Conservation (phyloP, 2,888 invertebrate species). For the Myopa testacea region DNA sequence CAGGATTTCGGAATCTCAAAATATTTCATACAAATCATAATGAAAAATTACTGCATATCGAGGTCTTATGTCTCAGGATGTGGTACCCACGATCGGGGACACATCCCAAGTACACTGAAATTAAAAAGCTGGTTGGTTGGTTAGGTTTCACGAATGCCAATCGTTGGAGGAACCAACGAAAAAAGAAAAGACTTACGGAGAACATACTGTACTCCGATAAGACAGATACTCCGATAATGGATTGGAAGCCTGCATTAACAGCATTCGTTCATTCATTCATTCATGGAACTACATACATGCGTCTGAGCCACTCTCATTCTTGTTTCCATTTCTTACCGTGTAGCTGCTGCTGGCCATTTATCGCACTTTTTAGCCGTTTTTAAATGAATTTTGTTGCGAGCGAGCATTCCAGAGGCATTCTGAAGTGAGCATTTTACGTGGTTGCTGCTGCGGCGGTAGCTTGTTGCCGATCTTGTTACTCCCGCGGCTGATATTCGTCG, state of each 20-base stretch:
- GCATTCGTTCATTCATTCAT: too few relatives aligned
- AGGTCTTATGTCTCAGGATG: not conserved
- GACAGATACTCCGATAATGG: too few relatives aligned
- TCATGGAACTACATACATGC: too few relatives aligned
- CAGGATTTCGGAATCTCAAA: conserved; percentile 21
- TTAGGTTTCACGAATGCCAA: too few relatives aligned
- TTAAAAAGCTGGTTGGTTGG: too few relatives aligned
- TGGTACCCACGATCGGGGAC: not conserved
- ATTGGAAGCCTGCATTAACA: too few relatives aligned
- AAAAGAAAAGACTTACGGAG: too few relatives aligned
- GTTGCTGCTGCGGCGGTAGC: not conserved
- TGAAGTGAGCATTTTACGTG: conserved; percentile 22
- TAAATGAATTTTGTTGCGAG: conserved; percentile 32
- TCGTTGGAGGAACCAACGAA: too few relatives aligned
- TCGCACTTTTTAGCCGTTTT: conserved; percentile 25
- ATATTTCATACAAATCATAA: conserved; percentile 38
- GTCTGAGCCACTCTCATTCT: not conserved
- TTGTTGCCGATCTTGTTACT: not conserved
- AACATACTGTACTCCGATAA: too few relatives aligned
- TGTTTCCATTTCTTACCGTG: not conserved
- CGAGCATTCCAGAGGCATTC: conserved; percentile 31
- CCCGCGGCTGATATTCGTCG: not conserved
- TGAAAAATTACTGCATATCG: conserved; percentile 27
- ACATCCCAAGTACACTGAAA: not conserved
- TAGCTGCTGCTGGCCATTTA: not conserved